Conservation (phyloP, 2,888 invertebrate genomes). For the Sinopyrophorus schimmeli region DNA sequence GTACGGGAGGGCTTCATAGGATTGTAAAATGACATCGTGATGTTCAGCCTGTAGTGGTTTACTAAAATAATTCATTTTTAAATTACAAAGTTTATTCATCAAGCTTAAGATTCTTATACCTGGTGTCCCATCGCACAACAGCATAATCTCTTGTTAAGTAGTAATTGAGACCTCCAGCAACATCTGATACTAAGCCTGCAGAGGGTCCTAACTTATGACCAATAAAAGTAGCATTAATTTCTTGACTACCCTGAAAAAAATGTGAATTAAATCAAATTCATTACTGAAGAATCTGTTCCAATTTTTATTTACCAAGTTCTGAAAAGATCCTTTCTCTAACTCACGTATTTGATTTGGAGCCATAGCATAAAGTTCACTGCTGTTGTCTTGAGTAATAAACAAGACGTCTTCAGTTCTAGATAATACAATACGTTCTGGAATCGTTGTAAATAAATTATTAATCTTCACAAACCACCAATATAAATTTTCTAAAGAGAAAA, state of each 20-base stretch:
- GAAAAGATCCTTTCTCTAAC: background rate
- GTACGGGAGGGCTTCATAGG: conserved; percentile 46
- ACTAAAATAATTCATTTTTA: conserved; percentile 36
- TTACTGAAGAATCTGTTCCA: background rate
- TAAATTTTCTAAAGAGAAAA: conserved; percentile 43
- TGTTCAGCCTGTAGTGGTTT: conserved; percentile 47
- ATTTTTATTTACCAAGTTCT: background rate
- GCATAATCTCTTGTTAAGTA: conserved; percentile 55
- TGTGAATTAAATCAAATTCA: background rate
- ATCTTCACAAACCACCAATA: conserved; percentile 49
- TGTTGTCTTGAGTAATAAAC: conserved; percentile 47
- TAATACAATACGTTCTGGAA: conserved; percentile 47
- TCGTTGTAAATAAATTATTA: conserved; percentile 38
- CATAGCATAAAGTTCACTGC: conserved; percentile 46
- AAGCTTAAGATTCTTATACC: conserved; percentile 37
- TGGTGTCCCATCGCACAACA: conserved; percentile 56
- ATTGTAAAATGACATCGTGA: conserved; percentile 48
- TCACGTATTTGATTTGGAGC: conserved; percentile 36
- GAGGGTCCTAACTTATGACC: conserved; percentile 56
- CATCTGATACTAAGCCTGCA: conserved; percentile 53
- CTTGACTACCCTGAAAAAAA: conserved; percentile 1
- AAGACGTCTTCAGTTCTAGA: conserved; percentile 46
- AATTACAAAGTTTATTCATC: background rate
- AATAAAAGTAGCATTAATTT: conserved; percentile 41
- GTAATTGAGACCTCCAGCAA: conserved; percentile 54